Evolutionary conservation across 2,113 vertebrate species (phyloP).

Genomic region (Microtus ochrogaster): DNA sequence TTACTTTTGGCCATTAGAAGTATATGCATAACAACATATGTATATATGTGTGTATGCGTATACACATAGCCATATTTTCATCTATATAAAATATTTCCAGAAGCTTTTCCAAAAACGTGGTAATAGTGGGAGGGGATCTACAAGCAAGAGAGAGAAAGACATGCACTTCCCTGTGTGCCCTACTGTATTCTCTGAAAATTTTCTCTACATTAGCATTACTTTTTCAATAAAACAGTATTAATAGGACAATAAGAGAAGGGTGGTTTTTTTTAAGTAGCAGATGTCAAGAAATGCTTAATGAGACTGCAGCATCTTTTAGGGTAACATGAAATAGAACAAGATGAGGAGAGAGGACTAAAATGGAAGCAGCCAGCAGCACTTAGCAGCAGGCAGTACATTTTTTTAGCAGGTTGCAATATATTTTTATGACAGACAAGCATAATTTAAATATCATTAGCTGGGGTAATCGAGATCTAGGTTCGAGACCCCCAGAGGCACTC

Average conservation of each 20-base stretch:
- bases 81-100: slow-evolving; percentile 37
- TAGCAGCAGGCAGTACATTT: slow-evolving; percentile 72
- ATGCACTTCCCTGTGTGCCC: background rate
- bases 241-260: slow-evolving; percentile 71
- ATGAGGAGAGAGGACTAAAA: slow-evolving; percentile 72
- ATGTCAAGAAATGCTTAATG: slow-evolving; percentile 76
- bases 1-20: slow-evolving; percentile 70
- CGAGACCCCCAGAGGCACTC: slow-evolving; percentile 38
- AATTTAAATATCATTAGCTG: slow-evolving; percentile 79
- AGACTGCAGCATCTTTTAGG: slow-evolving; percentile 71
- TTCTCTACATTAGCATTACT: slow-evolving; percentile 27
- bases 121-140: background rate
- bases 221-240: slow-evolving; percentile 72
- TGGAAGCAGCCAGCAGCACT: slow-evolving; percentile 72
- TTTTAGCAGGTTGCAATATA: slow-evolving; percentile 78
- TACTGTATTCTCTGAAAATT: background rate
- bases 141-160: background rate
- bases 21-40: background rate
- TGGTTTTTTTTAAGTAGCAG: slow-evolving; percentile 70
- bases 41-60: background rate
- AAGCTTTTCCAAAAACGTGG: background rate
- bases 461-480: slow-evolving; percentile 65
- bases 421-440: slow-evolving; percentile 81
- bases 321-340: slow-evolving; percentile 73
- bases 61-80: background rate